Evolutionary conservation across 2,113 vertebrate genomes (phyloP).

Genomic region (Triplophysa tibetana): DNA sequence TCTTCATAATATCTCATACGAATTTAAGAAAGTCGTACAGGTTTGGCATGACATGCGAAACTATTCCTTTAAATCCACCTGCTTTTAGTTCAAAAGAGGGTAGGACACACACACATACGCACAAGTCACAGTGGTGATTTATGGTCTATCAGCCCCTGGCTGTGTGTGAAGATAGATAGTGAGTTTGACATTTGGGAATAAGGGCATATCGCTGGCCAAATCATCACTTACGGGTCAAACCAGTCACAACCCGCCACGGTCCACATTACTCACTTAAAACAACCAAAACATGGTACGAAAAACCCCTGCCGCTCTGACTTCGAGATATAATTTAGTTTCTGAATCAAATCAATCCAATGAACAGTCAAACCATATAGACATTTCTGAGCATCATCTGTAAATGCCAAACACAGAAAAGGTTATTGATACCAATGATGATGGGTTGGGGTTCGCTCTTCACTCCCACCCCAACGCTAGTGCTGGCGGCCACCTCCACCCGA

Average conservation of each 20-base stretch:
- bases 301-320: not conserved
- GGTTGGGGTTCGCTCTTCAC: constrained; percentile 93
- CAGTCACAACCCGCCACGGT: constrained; percentile 63
- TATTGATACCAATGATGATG: constrained; percentile 84
- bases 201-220: constrained; percentile 70
- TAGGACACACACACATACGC: constrained; percentile 25
- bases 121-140: constrained; percentile 33
- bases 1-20: too few relatives aligned
- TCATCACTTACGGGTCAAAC: constrained; percentile 76
- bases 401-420: not conserved
- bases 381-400: constrained; percentile 9
- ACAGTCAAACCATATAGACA: not conserved
- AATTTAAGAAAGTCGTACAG: too few relatives aligned
- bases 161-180: constrained; percentile 67
- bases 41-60: too few relatives aligned
- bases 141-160: constrained; percentile 39
- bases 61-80: too few relatives aligned
- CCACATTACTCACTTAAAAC: constrained; percentile 65
- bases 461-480: constrained; percentile 92
- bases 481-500: constrained; percentile 93
- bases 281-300: constrained; percentile 28
- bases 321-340: not conserved
- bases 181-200: constrained; percentile 76
- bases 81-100: constrained; percentile 1
- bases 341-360: not conserved